A percentile compares a stretch with the other conserved stretches of the same genome.
These are phyloP conservation scores for Pandemis corylana DNA, from an alignment of 2,888 invertebrate genomes.

Conservation along the genomic window DNA sequence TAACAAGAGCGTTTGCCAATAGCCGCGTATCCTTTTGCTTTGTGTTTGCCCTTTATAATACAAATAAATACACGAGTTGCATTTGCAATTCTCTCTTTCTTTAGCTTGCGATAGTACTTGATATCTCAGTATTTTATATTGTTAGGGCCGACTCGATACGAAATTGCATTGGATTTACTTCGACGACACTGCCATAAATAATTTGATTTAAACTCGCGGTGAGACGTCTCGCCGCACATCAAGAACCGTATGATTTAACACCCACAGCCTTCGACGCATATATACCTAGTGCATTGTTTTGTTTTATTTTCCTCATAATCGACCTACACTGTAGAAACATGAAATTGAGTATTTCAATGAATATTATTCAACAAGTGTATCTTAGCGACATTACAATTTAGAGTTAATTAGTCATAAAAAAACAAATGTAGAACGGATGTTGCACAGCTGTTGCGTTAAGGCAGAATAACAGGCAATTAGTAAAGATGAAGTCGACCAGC, in stretches of 20 bases:
- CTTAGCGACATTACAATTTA: constrained; percentile 30
- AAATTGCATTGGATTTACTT: constrained; percentile 44
- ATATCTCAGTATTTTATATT: not conserved
- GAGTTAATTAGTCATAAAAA: constrained; percentile 52
- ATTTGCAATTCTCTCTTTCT: constrained; percentile 32
- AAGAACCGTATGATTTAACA: constrained; percentile 58
- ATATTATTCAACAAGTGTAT: constrained; percentile 4
- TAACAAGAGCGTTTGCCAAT: constrained; percentile 34
- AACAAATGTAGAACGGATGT: constrained; percentile 72
- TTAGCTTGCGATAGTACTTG: constrained; percentile 16
- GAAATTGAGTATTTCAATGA: not conserved
- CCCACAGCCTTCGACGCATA: constrained; percentile 52
- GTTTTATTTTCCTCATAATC: constrained; percentile 52
- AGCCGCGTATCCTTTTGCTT: constrained; percentile 21
- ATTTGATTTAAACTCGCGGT: constrained; percentile 57
- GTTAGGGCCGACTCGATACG: constrained; percentile 4
- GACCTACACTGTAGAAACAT: constrained; percentile 10
- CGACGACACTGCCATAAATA: constrained; percentile 57
- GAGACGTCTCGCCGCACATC: constrained; percentile 51
- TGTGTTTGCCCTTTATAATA: constrained; percentile 32
- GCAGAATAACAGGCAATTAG: constrained; percentile 82
- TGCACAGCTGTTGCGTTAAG: constrained; percentile 80
- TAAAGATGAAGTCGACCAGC: constrained; percentile 63
- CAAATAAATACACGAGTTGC: constrained; percentile 41
- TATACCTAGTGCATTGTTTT: constrained; percentile 46